phyloP scores from a whole-genome alignment of 2,888 invertebrate genomes.

The Odontocerum albicorne region DNA sequence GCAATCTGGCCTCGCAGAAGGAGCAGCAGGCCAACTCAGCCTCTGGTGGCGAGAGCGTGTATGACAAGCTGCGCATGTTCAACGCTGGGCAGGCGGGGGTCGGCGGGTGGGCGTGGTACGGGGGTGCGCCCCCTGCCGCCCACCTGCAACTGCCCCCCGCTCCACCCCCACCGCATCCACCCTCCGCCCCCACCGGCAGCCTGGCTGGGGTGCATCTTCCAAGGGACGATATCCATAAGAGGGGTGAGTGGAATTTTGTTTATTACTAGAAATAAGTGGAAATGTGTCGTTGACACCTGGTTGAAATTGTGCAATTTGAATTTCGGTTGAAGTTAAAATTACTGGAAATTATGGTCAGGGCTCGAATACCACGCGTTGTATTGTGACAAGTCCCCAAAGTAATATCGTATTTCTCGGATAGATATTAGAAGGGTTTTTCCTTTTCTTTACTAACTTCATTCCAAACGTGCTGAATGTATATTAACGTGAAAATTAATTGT shows the following conservation, averaged over 20 bases:
- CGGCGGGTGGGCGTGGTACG: constrained; percentile 84
- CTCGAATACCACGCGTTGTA: no score
- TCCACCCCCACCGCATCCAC: constrained; percentile 67
- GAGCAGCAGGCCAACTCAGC: constrained; percentile 80
- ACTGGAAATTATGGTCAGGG: no score
- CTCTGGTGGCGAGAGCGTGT: constrained; percentile 76
- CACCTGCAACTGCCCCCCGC: constrained; percentile 63
- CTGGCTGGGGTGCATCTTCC: constrained; percentile 58
- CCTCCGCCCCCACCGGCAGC: constrained; percentile 57
- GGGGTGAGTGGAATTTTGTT: constrained; percentile 65
- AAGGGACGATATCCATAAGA: constrained; percentile 70
- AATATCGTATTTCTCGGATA: no score
- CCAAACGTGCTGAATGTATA: no score
- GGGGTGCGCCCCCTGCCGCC: constrained; percentile 72
- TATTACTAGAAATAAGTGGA: no score
- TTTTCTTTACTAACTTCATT: no score
- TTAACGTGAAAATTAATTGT: no score
- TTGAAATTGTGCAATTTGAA: no score
- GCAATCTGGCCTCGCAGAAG: constrained; percentile 95
- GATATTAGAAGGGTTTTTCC: no score
- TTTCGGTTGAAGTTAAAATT: no score
- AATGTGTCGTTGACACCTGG: no score
- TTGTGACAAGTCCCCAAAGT: no score
- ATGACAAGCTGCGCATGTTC: constrained; percentile 94
- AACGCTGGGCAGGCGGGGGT: constrained; percentile 83